phyloP scores from a whole-genome alignment of 2,113 vertebrate species.

The Eublepharis macularius region DNA sequence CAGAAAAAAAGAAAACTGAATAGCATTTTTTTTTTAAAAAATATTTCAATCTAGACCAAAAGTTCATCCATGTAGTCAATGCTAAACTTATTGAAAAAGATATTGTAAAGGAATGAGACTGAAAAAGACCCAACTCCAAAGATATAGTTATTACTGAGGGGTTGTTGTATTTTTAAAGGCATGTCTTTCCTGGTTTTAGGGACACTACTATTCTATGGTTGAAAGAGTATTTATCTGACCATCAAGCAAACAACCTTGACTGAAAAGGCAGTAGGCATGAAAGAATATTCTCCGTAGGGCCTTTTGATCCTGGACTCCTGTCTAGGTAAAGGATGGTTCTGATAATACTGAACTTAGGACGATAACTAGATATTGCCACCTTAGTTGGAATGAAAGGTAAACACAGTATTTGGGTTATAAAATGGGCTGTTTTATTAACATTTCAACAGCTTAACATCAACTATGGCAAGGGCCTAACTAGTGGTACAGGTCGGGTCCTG shows the following conservation, averaged over 20 bases:
- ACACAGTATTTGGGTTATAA: no score
- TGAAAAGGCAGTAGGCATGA: background rate
- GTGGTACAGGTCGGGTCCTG: no score
- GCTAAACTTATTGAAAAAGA: background rate
- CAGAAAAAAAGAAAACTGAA: background rate
- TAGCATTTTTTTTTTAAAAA: background rate
- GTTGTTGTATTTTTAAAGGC: background rate
- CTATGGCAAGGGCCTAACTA: no score
- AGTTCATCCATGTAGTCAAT: background rate
- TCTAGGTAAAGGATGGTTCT: background rate
- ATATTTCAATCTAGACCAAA: background rate
- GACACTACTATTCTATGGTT: background rate
- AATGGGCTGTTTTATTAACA: no score
- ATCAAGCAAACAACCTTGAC: background rate
- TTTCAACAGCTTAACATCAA: no score
- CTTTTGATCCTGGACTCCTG: background rate
- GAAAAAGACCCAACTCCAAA: background rate
- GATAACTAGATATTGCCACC: background rate
- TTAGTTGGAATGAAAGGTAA: no score
- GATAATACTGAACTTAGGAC: background rate
- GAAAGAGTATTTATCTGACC: background rate
- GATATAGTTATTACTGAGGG: fast-evolving
- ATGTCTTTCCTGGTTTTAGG: background rate
- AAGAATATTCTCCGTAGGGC: fast-evolving
- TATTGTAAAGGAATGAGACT: background rate